phyloP scores from a whole-genome alignment of 2,797 vertebrate species.

The Diplodus sargus region DNA sequence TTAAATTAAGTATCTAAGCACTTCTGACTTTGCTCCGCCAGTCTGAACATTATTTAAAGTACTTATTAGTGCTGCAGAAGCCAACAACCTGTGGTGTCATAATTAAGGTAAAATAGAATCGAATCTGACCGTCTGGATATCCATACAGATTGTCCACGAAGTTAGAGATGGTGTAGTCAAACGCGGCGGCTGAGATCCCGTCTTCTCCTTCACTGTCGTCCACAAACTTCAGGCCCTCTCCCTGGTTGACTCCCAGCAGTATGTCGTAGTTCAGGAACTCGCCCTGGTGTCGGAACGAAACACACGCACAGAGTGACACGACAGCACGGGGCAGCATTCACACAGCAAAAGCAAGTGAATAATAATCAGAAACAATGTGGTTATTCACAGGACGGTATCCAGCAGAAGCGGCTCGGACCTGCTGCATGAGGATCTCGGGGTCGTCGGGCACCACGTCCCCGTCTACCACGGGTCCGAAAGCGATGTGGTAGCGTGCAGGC shows the following conservation, averaged over 20 bases:
- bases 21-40: neutral
- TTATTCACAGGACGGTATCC: neutral
- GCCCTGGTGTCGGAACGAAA: slow-evolving; percentile 79
- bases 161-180: slow-evolving; percentile 97
- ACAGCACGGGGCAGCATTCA: neutral
- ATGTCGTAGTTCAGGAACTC: slow-evolving; percentile 99
- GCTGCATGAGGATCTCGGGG: slow-evolving; percentile 98
- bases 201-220: slow-evolving; percentile 95
- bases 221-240: slow-evolving; percentile 96
- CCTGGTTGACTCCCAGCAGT: slow-evolving; percentile 95
- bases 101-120: slow-evolving; percentile 4
- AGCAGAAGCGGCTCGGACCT: slow-evolving; percentile 74
- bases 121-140: slow-evolving; percentile 90
- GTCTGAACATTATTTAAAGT: neutral
- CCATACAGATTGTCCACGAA: slow-evolving; percentile 98
- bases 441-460: slow-evolving; percentile 96
- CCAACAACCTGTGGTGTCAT: neutral
- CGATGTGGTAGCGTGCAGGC: slow-evolving; percentile 95
- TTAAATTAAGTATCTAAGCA: no score
- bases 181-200: slow-evolving; percentile 92
- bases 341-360: neutral
- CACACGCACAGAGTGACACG: slow-evolving; percentile 30
- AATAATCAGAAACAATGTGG: neutral
- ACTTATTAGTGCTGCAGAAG: neutral
- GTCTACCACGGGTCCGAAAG: slow-evolving; percentile 96